These are phyloP conservation scores for Perca schrenkii DNA, from an alignment of 2,113 vertebrate species.

Conservation along the genomic window DNA sequence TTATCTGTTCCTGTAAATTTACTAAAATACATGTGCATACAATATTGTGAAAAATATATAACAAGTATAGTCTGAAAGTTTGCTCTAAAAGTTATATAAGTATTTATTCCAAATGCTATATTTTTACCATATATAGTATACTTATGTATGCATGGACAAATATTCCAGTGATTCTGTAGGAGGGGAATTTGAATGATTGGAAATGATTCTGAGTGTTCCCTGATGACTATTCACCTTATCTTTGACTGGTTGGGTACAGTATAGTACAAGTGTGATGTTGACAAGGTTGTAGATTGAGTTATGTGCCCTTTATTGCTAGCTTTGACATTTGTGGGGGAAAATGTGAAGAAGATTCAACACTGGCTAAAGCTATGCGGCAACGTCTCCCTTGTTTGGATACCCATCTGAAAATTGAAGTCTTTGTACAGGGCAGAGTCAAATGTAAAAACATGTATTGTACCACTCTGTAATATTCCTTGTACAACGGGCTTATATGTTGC, in stretches of 20 bases:
- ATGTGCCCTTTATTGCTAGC: constrained; percentile 47
- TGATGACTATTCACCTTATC: constrained; percentile 59
- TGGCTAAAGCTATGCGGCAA: constrained; percentile 12
- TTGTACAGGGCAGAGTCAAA: constrained; percentile 60
- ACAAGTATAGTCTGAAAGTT: constrained; percentile 80
- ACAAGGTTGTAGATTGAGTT: constrained; percentile 51
- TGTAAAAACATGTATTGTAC: constrained; percentile 72
- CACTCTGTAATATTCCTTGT: constrained; percentile 74
- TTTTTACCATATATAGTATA: constrained; percentile 82
- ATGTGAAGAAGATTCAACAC: constrained; percentile 20
- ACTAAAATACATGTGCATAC: constrained; percentile 78
- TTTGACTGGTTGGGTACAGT: constrained; percentile 51
- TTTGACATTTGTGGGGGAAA: constrained; percentile 29
- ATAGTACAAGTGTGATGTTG: constrained; percentile 39
- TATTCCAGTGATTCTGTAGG: constrained; percentile 62
- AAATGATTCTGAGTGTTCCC: constrained; percentile 51
- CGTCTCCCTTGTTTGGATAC: constrained; percentile 27
- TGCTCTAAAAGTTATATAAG: constrained; percentile 74
- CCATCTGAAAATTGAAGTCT: constrained; percentile 40
- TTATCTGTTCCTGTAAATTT: constrained; percentile 71
- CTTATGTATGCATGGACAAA: constrained; percentile 81
- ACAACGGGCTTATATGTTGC: constrained; percentile 71
- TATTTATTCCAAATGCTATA: constrained; percentile 86
- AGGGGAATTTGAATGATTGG: constrained; percentile 57
- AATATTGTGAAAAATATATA: constrained; percentile 81